Conservation (phyloP, 53 echinoderm and acorn worm species). For the Arbacia lixula region DNA sequence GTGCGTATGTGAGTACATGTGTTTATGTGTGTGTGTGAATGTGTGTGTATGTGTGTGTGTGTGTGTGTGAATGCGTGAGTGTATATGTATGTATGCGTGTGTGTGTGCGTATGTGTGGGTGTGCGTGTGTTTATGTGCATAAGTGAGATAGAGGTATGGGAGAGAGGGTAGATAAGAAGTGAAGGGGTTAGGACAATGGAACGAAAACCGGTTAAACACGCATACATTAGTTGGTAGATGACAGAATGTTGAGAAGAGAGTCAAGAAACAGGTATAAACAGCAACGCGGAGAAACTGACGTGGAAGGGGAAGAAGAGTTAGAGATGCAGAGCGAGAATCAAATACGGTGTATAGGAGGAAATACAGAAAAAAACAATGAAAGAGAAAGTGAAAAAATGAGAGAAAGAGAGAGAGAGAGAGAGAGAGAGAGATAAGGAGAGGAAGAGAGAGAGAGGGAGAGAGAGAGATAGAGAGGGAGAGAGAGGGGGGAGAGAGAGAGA, state of each 20-base stretch:
- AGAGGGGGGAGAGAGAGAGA: background rate
- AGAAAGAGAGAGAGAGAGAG: background rate
- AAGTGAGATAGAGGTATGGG: background rate
- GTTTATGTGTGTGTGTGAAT: background rate
- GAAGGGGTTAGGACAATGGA: too few relatives aligned
- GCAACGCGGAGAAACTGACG: too few relatives aligned
- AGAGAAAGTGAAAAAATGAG: background rate
- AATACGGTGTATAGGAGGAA: too few relatives aligned
- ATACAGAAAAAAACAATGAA: background rate
- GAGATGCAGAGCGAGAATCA: too few relatives aligned
- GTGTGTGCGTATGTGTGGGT: background rate
- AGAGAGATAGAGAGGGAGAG: background rate
- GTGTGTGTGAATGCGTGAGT: background rate
- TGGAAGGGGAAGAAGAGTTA: too few relatives aligned
- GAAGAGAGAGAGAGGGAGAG: background rate
- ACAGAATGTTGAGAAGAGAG: too few relatives aligned
- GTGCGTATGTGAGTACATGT: background rate
- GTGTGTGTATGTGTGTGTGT: background rate
- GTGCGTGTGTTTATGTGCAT: slow-evolving; percentile 1
- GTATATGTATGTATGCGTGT: background rate
- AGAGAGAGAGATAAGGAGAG: background rate
- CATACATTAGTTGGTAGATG: too few relatives aligned
- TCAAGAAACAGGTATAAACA: too few relatives aligned
- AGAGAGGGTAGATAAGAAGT: too few relatives aligned
- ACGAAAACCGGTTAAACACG: too few relatives aligned